Percentiles rank a stretch among this genome's conserved stretches.
Evolutionary conservation across 2,888 invertebrate genomes (phyloP).

Genomic region (Cheilosia impressa): DNA sequence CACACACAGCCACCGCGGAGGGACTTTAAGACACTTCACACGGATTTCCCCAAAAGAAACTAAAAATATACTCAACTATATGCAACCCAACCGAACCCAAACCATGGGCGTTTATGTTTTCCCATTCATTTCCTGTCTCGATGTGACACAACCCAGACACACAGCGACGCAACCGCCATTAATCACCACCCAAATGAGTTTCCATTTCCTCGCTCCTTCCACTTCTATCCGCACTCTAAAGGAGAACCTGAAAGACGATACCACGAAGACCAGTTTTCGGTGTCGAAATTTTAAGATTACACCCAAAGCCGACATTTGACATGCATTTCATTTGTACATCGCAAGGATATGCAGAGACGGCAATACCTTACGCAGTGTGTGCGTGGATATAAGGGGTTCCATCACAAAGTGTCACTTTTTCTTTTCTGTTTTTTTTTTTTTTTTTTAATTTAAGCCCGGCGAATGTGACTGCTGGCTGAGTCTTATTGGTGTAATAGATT

Average conservation of each 20-base stretch:
- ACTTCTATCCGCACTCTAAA: not conserved
- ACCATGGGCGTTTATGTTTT: slow-evolving; percentile 47
- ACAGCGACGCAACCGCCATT: slow-evolving; percentile 56
- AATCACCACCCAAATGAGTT: slow-evolving; percentile 72
- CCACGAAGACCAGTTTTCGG: slow-evolving; percentile 47
- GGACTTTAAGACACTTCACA: slow-evolving; percentile 41
- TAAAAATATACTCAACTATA: not conserved
- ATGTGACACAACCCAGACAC: slow-evolving; percentile 56
- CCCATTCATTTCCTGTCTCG: slow-evolving; percentile 62
- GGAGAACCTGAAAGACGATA: slow-evolving; percentile 42
- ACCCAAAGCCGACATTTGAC: slow-evolving; percentile 69
- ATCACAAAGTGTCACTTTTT: slow-evolving; percentile 42
- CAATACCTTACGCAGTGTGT: not conserved
- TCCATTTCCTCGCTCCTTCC: slow-evolving; percentile 43
- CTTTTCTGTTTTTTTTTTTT: not conserved
- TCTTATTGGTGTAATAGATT: slow-evolving; percentile 57
- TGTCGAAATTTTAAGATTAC: slow-evolving; percentile 70
- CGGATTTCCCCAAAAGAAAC: slow-evolving; percentile 31
- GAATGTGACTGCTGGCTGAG: slow-evolving; percentile 35
- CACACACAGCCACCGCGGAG: not conserved
- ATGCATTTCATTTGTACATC: slow-evolving; percentile 63
- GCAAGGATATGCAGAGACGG: slow-evolving; percentile 5
- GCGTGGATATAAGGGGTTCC: not conserved
- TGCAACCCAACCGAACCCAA: slow-evolving; percentile 1
- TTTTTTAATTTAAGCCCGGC: slow-evolving; percentile 55